Base-by-base conservation (phyloP, 1,140 invertebrate genomes). In the Nasonia giraulti region DNA sequence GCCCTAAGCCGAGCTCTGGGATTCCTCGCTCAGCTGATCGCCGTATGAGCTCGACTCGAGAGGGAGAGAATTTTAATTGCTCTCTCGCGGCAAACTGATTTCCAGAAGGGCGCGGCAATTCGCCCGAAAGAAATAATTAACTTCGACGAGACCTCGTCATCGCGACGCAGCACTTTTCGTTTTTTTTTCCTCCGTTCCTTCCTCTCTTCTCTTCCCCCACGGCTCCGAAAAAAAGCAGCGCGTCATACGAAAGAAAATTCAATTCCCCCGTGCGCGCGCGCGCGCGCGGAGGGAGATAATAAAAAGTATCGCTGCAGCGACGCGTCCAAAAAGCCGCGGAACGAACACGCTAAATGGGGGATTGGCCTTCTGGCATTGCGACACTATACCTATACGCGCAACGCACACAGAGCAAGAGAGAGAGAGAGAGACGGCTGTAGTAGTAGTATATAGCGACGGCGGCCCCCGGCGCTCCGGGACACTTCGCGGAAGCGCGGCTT, bases 401-500 rank as follows among this genome's bases (percentile, higher is more conserved):
- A 20, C 71, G 11, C 23, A 44, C 31, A 31, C 68, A 78, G 27
- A 27, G 27, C 27, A 27, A 27, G 27, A 17, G 44, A 62, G 23
- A 27, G 23, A 31, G 1, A 33, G 6, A 69, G 20, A 27, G 20
- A 5, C 23, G 5, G 40, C 66, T n/a, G 7, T 27, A 17, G 55
- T 62, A 62, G 55, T 62, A 62, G 55, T n/a, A 62, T n/a, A 62
- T 62, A 74, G 55, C 66, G 68, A 33, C 75, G 44, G 33, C 71
- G 81, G 81, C 81, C 50, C 37, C 76, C 82, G 66, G 76, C 69
- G 68, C 76, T 62, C 69, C 76, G 55, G 74, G 68, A 85, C 87
- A 40, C 74, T 91, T 91, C 90, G 90, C 90, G 90, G 90, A 91
- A 91, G 86, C 85, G 87, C 84, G 84, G 84, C 88, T 91, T 90